Evolutionary conservation across 2,888 invertebrate genomes (phyloP).

Genomic region (Eulithis testata): DNA sequence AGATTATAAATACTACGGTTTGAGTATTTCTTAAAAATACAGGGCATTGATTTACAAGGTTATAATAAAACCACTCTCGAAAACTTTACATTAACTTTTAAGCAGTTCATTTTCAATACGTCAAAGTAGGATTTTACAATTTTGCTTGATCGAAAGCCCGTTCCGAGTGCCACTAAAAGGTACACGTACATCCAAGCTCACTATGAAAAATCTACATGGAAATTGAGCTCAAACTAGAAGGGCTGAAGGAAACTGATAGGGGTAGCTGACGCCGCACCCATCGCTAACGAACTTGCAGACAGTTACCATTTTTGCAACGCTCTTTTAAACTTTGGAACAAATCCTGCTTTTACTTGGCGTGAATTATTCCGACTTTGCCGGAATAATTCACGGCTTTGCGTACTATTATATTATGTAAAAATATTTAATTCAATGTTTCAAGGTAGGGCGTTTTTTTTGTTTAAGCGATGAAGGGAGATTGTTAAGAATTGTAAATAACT

Average conservation of each 20-base stretch:
- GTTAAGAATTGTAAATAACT: no score
- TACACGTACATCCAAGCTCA: conserved; percentile 42
- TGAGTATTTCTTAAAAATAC: no score
- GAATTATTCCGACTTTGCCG: not conserved
- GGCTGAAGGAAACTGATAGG: conserved; percentile 24
- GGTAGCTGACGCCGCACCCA: conserved; percentile 13
- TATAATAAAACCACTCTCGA: no score
- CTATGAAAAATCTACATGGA: conserved; percentile 41
- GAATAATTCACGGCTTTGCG: no score
- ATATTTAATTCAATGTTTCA: not conserved
- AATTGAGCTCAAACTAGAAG: conserved; percentile 15
- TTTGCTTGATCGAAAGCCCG: no score
- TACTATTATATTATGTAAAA: not conserved
- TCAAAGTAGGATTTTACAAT: no score
- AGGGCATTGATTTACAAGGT: no score
- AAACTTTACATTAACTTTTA: no score
- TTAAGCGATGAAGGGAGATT: no score
- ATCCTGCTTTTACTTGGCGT: not conserved
- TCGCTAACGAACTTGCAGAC: conserved; percentile 13
- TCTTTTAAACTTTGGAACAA: conserved; percentile 5
- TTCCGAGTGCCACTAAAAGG: not conserved
- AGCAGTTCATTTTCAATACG: no score
- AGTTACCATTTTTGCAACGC: conserved; percentile 11
- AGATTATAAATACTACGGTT: no score
- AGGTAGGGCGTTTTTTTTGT: not conserved